Base-by-base conservation (phyloP, 2,113 vertebrate species). In the Lanius collurio region DNA sequence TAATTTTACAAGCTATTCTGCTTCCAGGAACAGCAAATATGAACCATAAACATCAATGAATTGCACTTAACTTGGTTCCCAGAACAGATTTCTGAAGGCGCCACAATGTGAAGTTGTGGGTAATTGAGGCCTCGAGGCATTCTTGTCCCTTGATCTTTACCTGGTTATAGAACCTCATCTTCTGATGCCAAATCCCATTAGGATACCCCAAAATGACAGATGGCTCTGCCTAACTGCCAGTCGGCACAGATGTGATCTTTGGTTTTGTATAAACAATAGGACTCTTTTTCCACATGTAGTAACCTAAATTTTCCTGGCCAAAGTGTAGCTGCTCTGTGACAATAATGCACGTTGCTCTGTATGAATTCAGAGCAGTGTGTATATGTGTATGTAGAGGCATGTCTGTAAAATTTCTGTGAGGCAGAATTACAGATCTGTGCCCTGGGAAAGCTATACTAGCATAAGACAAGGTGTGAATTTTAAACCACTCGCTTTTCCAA, bases 171-270 rank as follows among this genome's bases (percentile, higher is more conserved):
- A 94, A 96, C 95, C 94, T 97, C 91, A 88, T 92, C 90, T 88
- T 89, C 95, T 69, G 35, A 49, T 97, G 98, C 98, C 98, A 98
- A 90, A 97, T 98, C 97, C 98, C 96, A 97, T 98, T 97, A 98
- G 97, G 97, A 97, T 94, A 96, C 94, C 95, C 98, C 96, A 81
- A 94, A 92, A 96, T 95, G 97, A 98, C 97, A 98, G 98, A 98
- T 98, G 98, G 97, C 94, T 90, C 86, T 98, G 94, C 95, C 92
- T 73, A 84, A 94, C 96, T 97, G 97, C 97, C 98, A 98, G 56
- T 97, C 93, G 1, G 94, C 97, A 98, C 97, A 98, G 97, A 98
- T 97, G 98, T 97, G 97, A 97, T 95, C 90, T 80, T 94, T 93
- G 89, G 76, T 78, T 97, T 96, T 88, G 95, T 94, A 95, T 89